phyloP scores from a whole-genome alignment of 2,113 vertebrate genomes.

The Dasyprocta punctata region DNA sequence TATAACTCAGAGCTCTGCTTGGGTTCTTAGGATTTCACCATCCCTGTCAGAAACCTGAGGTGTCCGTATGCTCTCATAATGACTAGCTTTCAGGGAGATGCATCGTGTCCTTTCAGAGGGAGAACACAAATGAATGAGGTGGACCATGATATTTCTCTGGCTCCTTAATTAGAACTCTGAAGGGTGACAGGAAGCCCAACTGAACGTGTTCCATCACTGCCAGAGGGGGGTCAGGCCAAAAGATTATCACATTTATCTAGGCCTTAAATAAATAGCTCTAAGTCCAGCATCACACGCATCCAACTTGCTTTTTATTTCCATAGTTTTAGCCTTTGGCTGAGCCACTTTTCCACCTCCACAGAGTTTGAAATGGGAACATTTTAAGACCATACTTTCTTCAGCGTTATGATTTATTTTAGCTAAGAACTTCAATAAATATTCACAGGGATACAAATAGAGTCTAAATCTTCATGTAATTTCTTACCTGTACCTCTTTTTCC shows the following conservation, averaged over 20 bases:
- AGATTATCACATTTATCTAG: conserved; percentile 54
- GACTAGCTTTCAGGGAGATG: conserved; percentile 90
- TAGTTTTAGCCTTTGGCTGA: conserved; percentile 52
- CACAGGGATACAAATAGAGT: neutral
- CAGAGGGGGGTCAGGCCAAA: conserved; percentile 57
- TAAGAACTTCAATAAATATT: neutral
- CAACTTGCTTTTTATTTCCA: conserved; percentile 2
- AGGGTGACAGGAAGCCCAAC: conserved; percentile 74
- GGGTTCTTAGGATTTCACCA: conserved; percentile 64
- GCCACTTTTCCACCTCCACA: conserved; percentile 46
- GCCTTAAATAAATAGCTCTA: conserved; percentile 13
- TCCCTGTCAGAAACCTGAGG: conserved; percentile 77
- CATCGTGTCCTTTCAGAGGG: conserved; percentile 86
- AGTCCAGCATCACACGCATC: neutral
- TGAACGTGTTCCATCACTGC: conserved; percentile 82
- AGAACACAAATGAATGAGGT: conserved; percentile 85
- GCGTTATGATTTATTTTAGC: neutral
- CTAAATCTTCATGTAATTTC: neutral
- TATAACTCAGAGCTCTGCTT: neutral
- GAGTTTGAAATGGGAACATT: neutral
- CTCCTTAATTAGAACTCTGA: conserved; percentile 87
- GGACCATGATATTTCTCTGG: conserved; percentile 85
- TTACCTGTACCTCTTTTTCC: neutral
- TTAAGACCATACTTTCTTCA: neutral
- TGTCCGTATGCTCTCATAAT: conserved; percentile 82